Base-by-base conservation (phyloP, 2,797 vertebrate genomes). In the Hylomyscus alleni region DNA sequence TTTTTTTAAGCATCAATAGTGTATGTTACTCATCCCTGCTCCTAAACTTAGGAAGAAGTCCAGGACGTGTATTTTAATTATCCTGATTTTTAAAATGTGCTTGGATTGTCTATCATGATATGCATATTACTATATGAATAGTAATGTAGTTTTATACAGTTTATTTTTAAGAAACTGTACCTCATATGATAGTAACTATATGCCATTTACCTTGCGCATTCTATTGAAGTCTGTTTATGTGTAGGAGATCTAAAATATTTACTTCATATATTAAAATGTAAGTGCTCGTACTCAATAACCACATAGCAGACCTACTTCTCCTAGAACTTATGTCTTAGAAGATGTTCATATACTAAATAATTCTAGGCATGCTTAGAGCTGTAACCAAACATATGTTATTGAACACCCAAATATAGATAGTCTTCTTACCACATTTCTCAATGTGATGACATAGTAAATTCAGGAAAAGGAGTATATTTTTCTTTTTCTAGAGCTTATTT, bases 391-490 rank as follows among this genome's bases (percentile, higher is more conserved):
- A 93, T 95, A 86, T 94, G 15, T 54, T 96, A 92, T 89, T 93
- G 31, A 94, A 94, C 86, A 91, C 52, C 76, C 50, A 94, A 92
- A 95, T 81, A 62, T 50, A 89, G 91, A 82, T 88, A 89, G 93
- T 90, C 76, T 96, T 96, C 56, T 85, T 95, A 94, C 40, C 54
- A 95, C n/a, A 65, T 95, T 97, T 95, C 65, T 95, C 86, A 95
- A 24, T 95, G 50, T 62, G 54, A 85, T 96, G 69, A 81, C 56
- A 84, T 95, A 87, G 22, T 92, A 97, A 95, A 91, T 97, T 47
- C 62, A 80, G 83, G 80, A 94, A 94, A 93, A 95, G 62, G 89
- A 62, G 10, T 93, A 0, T 84, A 78, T 69, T 92, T 96, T 95
- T 29, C 69, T 91, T 89, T 91, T 95, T 60, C 54, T 95, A 88